Evolutionary conservation across 1,140 invertebrate species (phyloP).

Genomic region (Anoplophora glabripennis): DNA sequence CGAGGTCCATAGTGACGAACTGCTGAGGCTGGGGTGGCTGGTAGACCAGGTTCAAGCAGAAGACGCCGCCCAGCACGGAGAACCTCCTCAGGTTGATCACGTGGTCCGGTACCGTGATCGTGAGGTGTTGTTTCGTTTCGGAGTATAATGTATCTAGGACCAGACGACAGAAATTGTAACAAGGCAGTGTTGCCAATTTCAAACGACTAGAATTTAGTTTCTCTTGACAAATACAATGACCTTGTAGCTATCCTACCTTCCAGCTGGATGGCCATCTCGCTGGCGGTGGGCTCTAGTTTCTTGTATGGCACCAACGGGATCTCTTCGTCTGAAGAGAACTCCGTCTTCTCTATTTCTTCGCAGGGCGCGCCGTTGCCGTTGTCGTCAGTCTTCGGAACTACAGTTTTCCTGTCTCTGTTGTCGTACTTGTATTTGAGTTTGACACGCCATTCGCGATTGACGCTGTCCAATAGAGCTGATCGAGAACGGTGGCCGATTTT

Average conservation of each 20-base stretch:
- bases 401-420: constrained; percentile 25
- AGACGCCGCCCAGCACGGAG: constrained; percentile 63
- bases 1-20: constrained; percentile 47
- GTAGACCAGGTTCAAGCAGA: constrained; percentile 61
- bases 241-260: constrained; percentile 37
- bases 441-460: constrained; percentile 28
- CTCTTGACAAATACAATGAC: too few species aligned
- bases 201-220: neutral
- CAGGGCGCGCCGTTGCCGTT: constrained; percentile 6
- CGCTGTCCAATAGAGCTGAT: constrained; percentile 29
- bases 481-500: neutral
- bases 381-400: constrained; percentile 2
- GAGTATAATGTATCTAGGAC: constrained; percentile 48
- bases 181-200: neutral
- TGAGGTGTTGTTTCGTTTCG: constrained; percentile 41
- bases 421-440: constrained; percentile 41
- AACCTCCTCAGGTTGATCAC: constrained; percentile 68
- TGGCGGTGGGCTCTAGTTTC: constrained; percentile 40
- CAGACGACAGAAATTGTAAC: neutral
- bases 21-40: constrained; percentile 64
- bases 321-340: constrained; percentile 27
- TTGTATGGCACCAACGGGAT: constrained; percentile 39
- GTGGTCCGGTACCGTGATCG: constrained; percentile 40
- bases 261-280: constrained; percentile 20
- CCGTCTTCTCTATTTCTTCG: constrained; percentile 16